A percentile compares a stretch with the other conserved stretches of the same genome.
Conservation (phyloP, 2,113 vertebrate species). For the Pyrgilauda ruficollis region DNA sequence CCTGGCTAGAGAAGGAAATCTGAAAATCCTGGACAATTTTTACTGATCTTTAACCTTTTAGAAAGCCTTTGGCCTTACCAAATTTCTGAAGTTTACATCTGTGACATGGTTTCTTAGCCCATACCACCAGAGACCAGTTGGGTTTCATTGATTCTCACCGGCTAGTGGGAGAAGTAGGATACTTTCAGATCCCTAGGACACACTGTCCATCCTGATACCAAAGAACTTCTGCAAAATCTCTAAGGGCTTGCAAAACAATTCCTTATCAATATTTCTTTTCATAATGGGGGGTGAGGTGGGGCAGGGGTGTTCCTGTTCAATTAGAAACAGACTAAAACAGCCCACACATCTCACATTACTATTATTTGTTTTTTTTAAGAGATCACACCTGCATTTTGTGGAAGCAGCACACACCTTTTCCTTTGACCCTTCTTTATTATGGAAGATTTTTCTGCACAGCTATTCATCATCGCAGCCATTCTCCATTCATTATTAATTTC, state of each 20-base stretch:
- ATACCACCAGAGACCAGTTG: not conserved
- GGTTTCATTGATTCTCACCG: not conserved
- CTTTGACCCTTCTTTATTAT: not conserved
- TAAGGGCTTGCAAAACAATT: not conserved
- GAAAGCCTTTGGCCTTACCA: not conserved
- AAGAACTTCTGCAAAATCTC: not conserved
- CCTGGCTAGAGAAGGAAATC: not conserved
- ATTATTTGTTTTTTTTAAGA: not conserved
- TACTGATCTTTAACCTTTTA: not conserved
- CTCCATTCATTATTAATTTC: not conserved
- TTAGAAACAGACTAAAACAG: not conserved
- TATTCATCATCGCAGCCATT: not conserved
- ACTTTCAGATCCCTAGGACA: not conserved
- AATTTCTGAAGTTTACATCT: not conserved
- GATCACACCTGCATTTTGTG: not conserved
- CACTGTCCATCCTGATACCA: not conserved
- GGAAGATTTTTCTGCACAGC: not conserved
- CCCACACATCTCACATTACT: not conserved
- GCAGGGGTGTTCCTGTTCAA: not conserved
- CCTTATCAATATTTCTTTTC: not conserved
- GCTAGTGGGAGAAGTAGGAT: not conserved
- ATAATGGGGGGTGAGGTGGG: too few relatives aligned
- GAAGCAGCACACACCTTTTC: rapidly evolving
- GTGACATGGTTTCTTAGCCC: not conserved
- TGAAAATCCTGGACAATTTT: not conserved